These are phyloP conservation scores for Stichopus horrens DNA, from an alignment of 53 echinoderm and acorn worm species.

Conservation along the genomic window DNA sequence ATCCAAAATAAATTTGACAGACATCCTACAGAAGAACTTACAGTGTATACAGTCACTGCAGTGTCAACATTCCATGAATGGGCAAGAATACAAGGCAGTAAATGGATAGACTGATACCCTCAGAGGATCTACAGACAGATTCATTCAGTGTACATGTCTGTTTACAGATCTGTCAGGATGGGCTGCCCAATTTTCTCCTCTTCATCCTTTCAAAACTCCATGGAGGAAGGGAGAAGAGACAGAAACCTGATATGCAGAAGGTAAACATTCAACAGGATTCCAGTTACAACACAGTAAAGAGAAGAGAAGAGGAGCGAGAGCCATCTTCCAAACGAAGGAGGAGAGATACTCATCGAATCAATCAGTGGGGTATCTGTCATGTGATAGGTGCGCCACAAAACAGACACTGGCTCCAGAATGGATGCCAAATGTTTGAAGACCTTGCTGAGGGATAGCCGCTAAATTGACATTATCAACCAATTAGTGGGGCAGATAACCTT, in stretches of 20 bases:
- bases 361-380: slow-evolving; percentile 16
- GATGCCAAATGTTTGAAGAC: slow-evolving; percentile 28
- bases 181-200: background rate
- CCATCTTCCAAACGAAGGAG: background rate
- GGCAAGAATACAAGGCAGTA: no score
- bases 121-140: no score
- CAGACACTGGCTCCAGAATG: slow-evolving; percentile 24
- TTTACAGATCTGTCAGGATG: no score
- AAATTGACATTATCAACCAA: slow-evolving; percentile 28
- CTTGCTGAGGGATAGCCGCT: background rate
- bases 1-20: no score
- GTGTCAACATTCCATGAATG: no score
- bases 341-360: background rate
- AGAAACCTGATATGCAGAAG: slow-evolving; percentile 1
- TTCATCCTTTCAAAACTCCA: background rate
- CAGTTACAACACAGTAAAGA: no score
- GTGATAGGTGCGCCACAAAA: background rate
- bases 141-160: no score
- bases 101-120: no score
- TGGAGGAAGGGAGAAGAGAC: background rate
- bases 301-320: background rate
- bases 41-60: no score
- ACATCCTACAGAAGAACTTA: no score
- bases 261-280: slow-evolving; percentile 26
- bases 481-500: slow-evolving; percentile 8